phyloP scores from a whole-genome alignment of 2,113 vertebrate species.

The Mixornis gularis region DNA sequence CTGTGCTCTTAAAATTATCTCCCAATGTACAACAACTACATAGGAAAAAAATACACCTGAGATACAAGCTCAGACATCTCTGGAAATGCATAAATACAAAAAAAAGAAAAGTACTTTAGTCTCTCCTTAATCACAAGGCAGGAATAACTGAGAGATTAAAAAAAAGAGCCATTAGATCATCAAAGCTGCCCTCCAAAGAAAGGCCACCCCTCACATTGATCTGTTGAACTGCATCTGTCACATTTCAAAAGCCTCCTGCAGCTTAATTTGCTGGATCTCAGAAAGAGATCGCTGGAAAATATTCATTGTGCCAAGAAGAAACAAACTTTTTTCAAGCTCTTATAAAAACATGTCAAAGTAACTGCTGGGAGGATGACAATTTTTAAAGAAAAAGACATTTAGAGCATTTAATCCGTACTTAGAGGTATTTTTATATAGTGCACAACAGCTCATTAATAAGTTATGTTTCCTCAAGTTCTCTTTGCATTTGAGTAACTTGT shows the following conservation, averaged over 20 bases:
- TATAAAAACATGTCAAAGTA: neutral
- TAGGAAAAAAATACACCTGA: neutral
- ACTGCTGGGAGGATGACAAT: neutral
- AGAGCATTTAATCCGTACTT: neutral
- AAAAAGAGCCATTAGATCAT: neutral
- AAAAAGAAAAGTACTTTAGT: neutral
- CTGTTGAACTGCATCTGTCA: neutral
- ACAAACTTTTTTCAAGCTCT: neutral
- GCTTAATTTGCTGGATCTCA: neutral
- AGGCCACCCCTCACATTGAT: neutral
- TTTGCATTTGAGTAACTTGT: neutral
- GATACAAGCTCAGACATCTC: neutral
- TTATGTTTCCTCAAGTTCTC: neutral
- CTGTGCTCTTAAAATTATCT: neutral
- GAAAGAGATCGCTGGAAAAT: neutral
- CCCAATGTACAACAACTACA: neutral
- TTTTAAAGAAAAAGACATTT: neutral
- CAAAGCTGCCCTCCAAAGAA: neutral
- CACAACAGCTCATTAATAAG: neutral
- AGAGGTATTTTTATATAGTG: neutral
- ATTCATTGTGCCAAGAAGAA: neutral
- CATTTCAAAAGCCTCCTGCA: conserved; percentile 40
- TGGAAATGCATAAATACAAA: neutral
- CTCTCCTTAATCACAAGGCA: neutral
- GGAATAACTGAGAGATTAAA: neutral